phyloP scores from a whole-genome alignment of 1,140 invertebrate genomes.

The Meloidogyne hapla region DNA sequence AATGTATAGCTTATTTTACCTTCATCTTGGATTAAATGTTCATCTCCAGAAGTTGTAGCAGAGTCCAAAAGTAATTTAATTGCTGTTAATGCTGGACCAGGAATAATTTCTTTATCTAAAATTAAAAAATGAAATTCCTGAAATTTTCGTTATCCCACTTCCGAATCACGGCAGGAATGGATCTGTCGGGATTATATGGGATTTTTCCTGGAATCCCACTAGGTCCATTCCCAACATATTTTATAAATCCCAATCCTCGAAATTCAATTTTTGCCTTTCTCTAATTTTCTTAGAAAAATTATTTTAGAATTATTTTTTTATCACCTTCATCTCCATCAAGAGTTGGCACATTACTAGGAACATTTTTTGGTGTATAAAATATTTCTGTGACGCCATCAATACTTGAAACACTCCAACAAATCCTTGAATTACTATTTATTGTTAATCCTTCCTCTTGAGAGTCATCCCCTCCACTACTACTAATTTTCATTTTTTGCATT shows the following conservation, averaged over 20 bases:
- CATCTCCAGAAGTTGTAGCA: background rate
- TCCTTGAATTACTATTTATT: background rate
- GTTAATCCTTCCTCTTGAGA: background rate
- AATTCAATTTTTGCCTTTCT: too few species aligned
- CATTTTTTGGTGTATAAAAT: background rate
- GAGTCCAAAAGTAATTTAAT: conserved; percentile 2
- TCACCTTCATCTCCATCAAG: background rate
- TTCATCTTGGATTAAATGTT: background rate
- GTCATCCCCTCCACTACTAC: background rate
- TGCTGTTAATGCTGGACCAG: background rate
- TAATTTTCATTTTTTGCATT: conserved; percentile 10
- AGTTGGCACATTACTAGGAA: background rate
- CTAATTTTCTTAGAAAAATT: too few species aligned
- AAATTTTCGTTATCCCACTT: background rate
- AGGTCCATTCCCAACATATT: too few species aligned
- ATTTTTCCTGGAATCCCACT: too few species aligned
- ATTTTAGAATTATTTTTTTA: too few species aligned
- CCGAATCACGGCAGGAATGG: too few species aligned
- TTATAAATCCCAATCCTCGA: too few species aligned
- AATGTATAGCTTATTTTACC: background rate
- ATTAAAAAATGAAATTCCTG: background rate
- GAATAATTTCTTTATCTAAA: background rate
- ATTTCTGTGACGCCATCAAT: background rate
- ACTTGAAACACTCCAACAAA: background rate
- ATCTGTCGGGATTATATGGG: too few species aligned